phyloP scores from a whole-genome alignment of 2,113 vertebrate species.

The Catagonus wagneri region DNA sequence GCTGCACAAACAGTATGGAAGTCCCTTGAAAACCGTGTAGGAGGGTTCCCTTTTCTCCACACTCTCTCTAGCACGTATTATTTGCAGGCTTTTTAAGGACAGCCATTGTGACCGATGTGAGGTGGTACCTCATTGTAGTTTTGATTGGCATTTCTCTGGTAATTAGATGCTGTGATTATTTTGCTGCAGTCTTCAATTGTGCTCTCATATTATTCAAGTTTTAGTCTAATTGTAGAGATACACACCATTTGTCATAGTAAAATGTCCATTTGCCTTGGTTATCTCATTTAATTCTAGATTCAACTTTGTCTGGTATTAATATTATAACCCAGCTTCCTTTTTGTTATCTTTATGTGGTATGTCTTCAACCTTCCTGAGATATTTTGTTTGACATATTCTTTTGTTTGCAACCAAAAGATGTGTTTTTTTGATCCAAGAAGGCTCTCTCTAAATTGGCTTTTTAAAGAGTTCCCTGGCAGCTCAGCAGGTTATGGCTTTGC shows the following conservation, averaged over 20 bases:
- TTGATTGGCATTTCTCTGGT: no score
- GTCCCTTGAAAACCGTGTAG: no score
- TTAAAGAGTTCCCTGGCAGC: not conserved
- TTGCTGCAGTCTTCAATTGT: no score
- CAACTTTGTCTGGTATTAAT: not conserved
- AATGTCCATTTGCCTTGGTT: not conserved
- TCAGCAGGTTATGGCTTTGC: no score
- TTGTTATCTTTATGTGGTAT: not conserved
- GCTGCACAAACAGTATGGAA: no score
- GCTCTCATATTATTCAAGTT: not conserved
- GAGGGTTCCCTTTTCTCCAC: no score
- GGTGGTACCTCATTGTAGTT: no score
- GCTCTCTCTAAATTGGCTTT: conserved; percentile 14
- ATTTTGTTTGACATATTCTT: not conserved
- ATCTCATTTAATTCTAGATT: not conserved
- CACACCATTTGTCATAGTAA: not conserved
- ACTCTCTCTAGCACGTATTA: no score
- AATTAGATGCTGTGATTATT: not conserved
- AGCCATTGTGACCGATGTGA: no score
- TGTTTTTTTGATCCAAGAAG: not conserved
- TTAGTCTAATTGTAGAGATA: not conserved
- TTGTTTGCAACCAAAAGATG: not conserved
- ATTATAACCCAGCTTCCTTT: not conserved
- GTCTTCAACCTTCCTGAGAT: not conserved
- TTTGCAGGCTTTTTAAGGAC: no score